Percentiles rank a stretch among this genome's conserved stretches.
Evolutionary conservation across 2,797 vertebrate species (phyloP).

Genomic region (Gymnothorax reevesii): DNA sequence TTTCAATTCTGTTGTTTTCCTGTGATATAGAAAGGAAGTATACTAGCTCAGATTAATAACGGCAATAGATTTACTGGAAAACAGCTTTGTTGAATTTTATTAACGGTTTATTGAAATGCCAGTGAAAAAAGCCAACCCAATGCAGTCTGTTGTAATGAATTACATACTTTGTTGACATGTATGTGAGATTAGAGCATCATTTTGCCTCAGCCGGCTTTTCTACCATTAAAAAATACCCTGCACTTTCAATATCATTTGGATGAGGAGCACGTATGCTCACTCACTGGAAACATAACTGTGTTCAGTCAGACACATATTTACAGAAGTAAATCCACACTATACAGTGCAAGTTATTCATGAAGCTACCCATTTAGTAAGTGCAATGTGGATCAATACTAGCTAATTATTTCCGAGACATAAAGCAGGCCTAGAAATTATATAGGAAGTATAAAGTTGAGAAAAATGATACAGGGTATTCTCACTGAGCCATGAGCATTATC

Average conservation of each 20-base stretch:
- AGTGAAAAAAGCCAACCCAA: background rate
- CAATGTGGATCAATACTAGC: constrained; percentile 69
- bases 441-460: constrained; percentile 24
- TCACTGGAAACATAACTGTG: constrained; percentile 45
- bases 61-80: background rate
- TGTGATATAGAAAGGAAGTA: constrained; percentile 39
- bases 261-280: constrained; percentile 48
- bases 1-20: constrained; percentile 47
- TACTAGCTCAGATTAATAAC: constrained; percentile 26
- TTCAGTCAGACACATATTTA: constrained; percentile 65
- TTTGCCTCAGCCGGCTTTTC: constrained; percentile 37
- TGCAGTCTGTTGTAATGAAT: background rate
- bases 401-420: constrained; percentile 64
- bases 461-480: background rate
- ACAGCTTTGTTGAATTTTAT: background rate
- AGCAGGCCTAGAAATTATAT: constrained; percentile 57
- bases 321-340: constrained; percentile 63
- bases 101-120: background rate
- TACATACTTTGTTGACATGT: constrained; percentile 49
- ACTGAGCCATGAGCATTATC: background rate
- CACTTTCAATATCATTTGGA: constrained; percentile 46
- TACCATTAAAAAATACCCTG: constrained; percentile 38
- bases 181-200: constrained; percentile 41
- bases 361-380: constrained; percentile 56
- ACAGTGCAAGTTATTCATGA: constrained; percentile 64